Evolutionary conservation across 2,888 invertebrate genomes (phyloP).

Genomic region (Eupithecia pulchellata): DNA sequence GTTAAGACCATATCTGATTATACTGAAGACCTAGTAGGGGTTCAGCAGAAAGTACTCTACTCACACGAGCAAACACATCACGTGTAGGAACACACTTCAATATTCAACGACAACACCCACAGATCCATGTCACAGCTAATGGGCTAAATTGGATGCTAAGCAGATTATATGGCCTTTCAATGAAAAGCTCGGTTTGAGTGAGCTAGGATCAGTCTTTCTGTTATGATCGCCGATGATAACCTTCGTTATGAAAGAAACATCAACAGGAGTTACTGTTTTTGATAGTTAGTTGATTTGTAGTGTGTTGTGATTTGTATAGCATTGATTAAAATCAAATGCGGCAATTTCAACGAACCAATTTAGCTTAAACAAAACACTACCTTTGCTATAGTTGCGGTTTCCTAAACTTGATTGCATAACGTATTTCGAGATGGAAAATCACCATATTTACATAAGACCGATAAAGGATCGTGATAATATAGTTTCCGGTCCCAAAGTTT

Average conservation of each 20-base stretch:
- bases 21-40: background rate
- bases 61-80: slow-evolving; percentile 14
- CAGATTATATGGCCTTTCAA: slow-evolving; percentile 33
- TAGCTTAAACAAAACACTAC: background rate
- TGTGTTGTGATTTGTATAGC: background rate
- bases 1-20: background rate
- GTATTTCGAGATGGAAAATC: background rate
- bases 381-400: background rate
- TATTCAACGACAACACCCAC: slow-evolving; percentile 20
- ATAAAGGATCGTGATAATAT: background rate
- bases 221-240: background rate
- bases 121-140: slow-evolving; percentile 27
- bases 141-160: slow-evolving; percentile 34
- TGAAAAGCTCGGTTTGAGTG: slow-evolving; percentile 21
- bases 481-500: slow-evolving; percentile 1
- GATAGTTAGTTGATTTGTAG: background rate
- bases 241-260: background rate
- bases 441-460: background rate
- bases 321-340: background rate
- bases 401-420: background rate
- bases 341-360: background rate
- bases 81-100: slow-evolving; percentile 19
- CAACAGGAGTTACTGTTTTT: background rate
- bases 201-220: slow-evolving; percentile 7
- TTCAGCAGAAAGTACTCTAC: background rate